Conservation (phyloP, 2,113 vertebrate species). For the Grallaria varia region DNA sequence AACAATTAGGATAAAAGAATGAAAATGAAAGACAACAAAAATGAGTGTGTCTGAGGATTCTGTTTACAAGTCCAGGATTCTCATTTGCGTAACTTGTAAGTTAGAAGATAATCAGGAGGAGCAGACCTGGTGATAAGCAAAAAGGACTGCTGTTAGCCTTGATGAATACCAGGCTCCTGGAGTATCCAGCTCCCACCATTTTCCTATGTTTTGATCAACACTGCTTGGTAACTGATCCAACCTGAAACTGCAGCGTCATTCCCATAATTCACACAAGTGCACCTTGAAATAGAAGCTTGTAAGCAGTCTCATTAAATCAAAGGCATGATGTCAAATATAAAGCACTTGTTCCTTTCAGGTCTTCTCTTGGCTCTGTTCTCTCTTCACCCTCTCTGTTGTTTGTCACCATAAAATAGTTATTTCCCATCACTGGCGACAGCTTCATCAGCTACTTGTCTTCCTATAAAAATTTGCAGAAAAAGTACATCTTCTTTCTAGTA, state of each 20-base stretch:
- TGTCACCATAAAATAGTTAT: neutral
- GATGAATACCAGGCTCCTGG: neutral
- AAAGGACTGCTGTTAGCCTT: neutral
- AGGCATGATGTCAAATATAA: neutral
- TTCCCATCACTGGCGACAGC: neutral
- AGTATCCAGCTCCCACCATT: neutral
- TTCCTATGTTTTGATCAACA: neutral
- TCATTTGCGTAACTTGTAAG: neutral
- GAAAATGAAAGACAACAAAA: neutral
- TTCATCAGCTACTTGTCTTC: conserved; percentile 19
- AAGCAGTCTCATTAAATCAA: neutral
- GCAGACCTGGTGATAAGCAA: neutral
- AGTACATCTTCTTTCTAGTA: neutral
- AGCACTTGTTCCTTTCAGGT: neutral
- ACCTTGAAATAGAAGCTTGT: neutral
- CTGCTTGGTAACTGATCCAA: neutral
- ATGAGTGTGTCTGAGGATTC: neutral
- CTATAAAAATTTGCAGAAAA: neutral
- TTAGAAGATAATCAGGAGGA: neutral
- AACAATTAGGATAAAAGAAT: neutral
- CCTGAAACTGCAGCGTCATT: neutral
- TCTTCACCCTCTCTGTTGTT: neutral
- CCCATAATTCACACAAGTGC: neutral
- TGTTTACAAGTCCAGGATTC: neutral
- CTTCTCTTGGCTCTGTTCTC: neutral